Conservation (phyloP, 35 echinoderm and acorn worm species). For the Heliocidaris tuberculata region DNA sequence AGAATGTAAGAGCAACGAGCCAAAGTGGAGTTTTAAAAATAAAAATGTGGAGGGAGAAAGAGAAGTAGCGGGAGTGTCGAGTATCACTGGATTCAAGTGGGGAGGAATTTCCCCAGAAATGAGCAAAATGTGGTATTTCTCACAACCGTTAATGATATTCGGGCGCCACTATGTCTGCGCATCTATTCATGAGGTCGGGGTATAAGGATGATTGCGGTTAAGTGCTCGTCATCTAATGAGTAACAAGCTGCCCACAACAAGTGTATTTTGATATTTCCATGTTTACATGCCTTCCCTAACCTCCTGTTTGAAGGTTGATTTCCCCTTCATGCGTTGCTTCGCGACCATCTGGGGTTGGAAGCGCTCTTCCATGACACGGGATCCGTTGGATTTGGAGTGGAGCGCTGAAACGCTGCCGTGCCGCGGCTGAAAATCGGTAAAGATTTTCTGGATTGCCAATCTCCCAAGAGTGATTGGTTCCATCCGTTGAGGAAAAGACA, state of each 20-base stretch:
- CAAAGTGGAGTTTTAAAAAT: background rate
- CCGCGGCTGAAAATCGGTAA: too few species aligned
- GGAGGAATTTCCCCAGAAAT: background rate
- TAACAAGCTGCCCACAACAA: background rate
- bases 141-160: conserved; percentile 8
- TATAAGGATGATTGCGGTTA: background rate
- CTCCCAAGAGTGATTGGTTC: background rate
- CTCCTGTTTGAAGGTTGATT: background rate
- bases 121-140: conserved; percentile 34
- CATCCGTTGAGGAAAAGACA: background rate
- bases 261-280: conserved; percentile 51
- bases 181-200: conserved; percentile 42
- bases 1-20: background rate
- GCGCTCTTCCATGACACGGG: background rate
- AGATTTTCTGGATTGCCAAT: background rate
- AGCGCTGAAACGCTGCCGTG: background rate
- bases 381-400: background rate
- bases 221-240: conserved; percentile 1
- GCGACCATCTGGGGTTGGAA: background rate
- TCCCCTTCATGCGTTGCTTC: background rate
- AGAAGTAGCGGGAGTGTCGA: background rate
- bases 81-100: conserved; percentile 18
- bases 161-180: conserved; percentile 8
- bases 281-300: conserved; percentile 36
- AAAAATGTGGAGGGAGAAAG: background rate